Conservation (phyloP, 1,140 invertebrate species). For the Saccostrea glomerata region DNA sequence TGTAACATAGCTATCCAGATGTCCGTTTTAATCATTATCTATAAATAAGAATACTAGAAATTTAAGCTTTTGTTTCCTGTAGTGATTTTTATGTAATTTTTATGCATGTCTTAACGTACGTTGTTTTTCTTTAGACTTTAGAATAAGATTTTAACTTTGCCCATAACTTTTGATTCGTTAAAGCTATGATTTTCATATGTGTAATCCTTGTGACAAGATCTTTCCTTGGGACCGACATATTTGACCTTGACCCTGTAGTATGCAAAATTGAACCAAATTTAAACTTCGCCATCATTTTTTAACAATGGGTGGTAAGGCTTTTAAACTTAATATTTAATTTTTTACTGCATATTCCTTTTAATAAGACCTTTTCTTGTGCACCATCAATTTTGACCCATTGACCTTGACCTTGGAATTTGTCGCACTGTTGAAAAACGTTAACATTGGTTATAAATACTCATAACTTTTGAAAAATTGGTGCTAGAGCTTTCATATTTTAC, state of each 20-base stretch:
- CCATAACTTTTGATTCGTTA: background rate
- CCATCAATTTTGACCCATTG: background rate
- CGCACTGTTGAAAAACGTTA: background rate
- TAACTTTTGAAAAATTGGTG: background rate
- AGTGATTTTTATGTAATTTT: no score
- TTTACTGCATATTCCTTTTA: background rate
- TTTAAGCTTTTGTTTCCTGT: no score
- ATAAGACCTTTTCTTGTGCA: background rate
- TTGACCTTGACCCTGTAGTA: background rate
- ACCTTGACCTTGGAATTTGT: background rate
- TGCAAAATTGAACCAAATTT: background rate
- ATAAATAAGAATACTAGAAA: no score
- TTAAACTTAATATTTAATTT: background rate
- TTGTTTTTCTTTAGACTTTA: background rate
- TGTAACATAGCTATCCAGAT: background rate
- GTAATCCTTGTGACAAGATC: background rate
- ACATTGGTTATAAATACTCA: background rate
- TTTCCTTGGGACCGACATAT: background rate
- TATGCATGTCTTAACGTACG: no score
- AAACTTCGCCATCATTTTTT: background rate
- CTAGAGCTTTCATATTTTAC: background rate
- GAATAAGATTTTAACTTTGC: background rate
- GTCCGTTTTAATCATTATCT: background rate
- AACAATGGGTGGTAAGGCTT: background rate
- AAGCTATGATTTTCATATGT: background rate